A percentile compares a stretch with the other conserved stretches of the same genome.
Conservation (phyloP, 2,797 vertebrate species). For the Clarias platycephalus region DNA sequence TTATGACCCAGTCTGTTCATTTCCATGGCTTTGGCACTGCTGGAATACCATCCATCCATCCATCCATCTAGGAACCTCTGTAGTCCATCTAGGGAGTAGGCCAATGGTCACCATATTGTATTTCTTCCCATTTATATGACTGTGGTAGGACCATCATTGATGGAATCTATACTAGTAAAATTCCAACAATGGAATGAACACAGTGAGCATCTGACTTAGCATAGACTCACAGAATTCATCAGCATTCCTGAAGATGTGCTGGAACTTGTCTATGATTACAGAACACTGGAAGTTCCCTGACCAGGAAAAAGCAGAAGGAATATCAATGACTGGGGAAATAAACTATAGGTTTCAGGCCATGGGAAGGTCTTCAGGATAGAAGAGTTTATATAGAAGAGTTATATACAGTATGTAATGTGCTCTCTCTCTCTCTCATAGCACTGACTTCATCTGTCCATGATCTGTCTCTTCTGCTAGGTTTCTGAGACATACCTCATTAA, state of each 20-base stretch:
- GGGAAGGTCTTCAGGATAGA: background rate
- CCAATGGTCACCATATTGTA: no score
- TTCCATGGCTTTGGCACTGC: background rate
- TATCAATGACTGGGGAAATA: background rate
- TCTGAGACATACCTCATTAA: background rate
- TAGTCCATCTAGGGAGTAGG: no score
- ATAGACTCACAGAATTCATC: background rate
- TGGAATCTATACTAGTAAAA: background rate
- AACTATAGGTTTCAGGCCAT: background rate
- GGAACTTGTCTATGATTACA: background rate
- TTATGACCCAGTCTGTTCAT: background rate
- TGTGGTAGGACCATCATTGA: no score
- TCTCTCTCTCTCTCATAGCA: background rate
- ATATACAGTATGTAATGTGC: no score
- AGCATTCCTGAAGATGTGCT: background rate
- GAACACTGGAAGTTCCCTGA: background rate
- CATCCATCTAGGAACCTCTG: no score
- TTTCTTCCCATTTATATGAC: no score
- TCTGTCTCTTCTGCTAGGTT: background rate
- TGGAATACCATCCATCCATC: no score
- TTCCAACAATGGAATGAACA: background rate
- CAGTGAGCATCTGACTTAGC: background rate
- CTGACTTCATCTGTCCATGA: background rate
- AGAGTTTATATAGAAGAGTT: no score
- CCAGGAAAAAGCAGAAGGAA: background rate